phyloP scores from a whole-genome alignment of 2,113 vertebrate species.

The Cynocephalus volans region DNA sequence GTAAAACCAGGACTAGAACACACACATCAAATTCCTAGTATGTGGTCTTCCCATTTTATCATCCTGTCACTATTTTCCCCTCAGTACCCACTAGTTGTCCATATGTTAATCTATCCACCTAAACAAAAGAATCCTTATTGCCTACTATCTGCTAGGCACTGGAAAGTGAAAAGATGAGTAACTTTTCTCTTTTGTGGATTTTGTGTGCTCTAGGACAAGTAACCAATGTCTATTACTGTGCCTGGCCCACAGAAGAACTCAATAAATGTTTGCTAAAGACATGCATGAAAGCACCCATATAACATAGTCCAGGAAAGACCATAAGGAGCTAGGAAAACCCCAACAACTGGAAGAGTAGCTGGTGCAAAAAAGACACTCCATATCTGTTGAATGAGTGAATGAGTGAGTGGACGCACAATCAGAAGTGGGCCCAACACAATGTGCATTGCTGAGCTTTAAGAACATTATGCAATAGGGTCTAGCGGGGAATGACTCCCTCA shows the following conservation, averaged over 20 bases:
- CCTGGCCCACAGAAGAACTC: not conserved
- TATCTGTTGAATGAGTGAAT: not conserved
- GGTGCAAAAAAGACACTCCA: not conserved
- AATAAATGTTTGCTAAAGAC: not conserved
- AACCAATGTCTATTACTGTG: not conserved
- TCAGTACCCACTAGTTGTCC: not conserved
- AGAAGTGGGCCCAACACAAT: not conserved
- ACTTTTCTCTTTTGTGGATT: not conserved
- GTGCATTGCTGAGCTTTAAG: not conserved
- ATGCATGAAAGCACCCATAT: not conserved
- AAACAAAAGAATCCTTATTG: not conserved
- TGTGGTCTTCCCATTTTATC: not conserved
- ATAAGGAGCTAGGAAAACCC: not conserved
- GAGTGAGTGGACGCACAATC: not conserved
- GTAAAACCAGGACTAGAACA: constrained; percentile 32
- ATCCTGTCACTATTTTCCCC: not conserved
- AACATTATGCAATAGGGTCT: not conserved
- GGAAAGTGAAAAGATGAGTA: not conserved
- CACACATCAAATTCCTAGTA: not conserved
- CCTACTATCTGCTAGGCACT: not conserved
- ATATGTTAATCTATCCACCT: not conserved
- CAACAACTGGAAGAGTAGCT: not conserved
- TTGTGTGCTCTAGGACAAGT: not conserved
- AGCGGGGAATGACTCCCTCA: not conserved
- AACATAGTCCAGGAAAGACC: not conserved